Percentiles rank a stretch among this genome's conserved stretches.
These are phyloP conservation scores for Arvicanthis niloticus DNA, from an alignment of 2,113 vertebrate genomes.

Conservation along the genomic window DNA sequence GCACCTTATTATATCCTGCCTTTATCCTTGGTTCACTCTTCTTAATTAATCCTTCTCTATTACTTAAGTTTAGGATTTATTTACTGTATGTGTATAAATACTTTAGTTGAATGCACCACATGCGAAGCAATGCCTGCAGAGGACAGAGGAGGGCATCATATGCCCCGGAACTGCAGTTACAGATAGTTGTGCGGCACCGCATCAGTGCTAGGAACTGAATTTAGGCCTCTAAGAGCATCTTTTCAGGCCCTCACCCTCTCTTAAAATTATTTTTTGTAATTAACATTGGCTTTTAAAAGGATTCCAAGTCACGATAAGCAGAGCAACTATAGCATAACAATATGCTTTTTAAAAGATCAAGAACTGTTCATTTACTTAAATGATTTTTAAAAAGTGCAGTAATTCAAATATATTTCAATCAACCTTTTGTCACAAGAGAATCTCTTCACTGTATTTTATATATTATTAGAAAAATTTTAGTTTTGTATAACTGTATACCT, in stretches of 20 bases:
- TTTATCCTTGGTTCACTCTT: neutral
- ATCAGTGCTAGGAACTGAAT: no score
- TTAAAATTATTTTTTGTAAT: neutral
- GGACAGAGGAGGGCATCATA: neutral
- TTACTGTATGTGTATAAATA: neutral
- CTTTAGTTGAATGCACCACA: neutral
- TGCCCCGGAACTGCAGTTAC: neutral
- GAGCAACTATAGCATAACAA: neutral
- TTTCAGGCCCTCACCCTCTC: accelerated
- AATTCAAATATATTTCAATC: slow-evolving; percentile 18
- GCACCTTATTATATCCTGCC: neutral
- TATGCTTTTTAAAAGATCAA: slow-evolving; percentile 16
- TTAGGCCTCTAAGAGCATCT: neutral
- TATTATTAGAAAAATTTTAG: slow-evolving; percentile 16
- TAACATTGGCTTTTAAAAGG: slow-evolving; percentile 14
- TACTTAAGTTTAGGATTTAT: neutral
- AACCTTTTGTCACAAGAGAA: slow-evolving; percentile 43
- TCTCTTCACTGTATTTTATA: neutral
- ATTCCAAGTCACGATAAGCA: neutral
- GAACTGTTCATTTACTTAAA: slow-evolving; percentile 39
- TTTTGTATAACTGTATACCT: neutral
- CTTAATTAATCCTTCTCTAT: slow-evolving; percentile 24
- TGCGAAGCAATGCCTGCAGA: neutral
- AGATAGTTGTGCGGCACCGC: no score
- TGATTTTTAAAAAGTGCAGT: slow-evolving; percentile 32